These are phyloP conservation scores for Upupa epops DNA, from an alignment of 2,113 vertebrate species.

Conservation along the genomic window DNA sequence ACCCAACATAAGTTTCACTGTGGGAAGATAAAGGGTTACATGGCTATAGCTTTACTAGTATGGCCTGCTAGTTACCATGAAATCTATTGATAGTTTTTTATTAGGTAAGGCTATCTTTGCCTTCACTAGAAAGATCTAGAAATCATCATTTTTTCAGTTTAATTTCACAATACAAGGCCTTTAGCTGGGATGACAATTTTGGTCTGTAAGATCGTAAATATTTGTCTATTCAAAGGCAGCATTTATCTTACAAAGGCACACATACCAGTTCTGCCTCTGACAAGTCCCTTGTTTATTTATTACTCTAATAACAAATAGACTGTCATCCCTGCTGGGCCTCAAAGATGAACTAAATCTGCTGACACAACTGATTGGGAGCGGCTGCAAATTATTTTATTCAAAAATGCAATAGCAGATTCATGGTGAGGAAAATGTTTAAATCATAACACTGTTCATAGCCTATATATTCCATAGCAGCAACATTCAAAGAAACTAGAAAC, in stretches of 20 bases:
- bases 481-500: neutral
- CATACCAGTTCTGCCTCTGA: constrained; percentile 76
- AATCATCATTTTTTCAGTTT: constrained; percentile 57
- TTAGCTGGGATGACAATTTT: constrained; percentile 72
- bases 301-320: constrained; percentile 81
- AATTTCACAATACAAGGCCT: constrained; percentile 69
- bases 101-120: neutral
- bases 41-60: constrained; percentile 3
- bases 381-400: constrained; percentile 70
- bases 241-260: constrained; percentile 79
- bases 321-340: constrained; percentile 74
- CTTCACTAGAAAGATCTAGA: constrained; percentile 51
- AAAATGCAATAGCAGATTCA: constrained; percentile 54
- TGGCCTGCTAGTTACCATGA: neutral
- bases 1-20: neutral
- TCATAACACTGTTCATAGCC: constrained; percentile 22
- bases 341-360: constrained; percentile 70
- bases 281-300: constrained; percentile 83
- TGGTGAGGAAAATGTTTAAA: constrained; percentile 15
- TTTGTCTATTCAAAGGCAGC: constrained; percentile 80
- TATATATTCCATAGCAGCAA: constrained; percentile 2
- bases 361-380: constrained; percentile 67
- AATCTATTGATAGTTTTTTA: constrained; percentile 49
- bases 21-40: neutral
- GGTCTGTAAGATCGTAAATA: constrained; percentile 76